Evolutionary conservation across 2,113 vertebrate species (phyloP), one percentile per base, ranked within the genome.

Genomic region (Atractosteus spatula): DNA sequence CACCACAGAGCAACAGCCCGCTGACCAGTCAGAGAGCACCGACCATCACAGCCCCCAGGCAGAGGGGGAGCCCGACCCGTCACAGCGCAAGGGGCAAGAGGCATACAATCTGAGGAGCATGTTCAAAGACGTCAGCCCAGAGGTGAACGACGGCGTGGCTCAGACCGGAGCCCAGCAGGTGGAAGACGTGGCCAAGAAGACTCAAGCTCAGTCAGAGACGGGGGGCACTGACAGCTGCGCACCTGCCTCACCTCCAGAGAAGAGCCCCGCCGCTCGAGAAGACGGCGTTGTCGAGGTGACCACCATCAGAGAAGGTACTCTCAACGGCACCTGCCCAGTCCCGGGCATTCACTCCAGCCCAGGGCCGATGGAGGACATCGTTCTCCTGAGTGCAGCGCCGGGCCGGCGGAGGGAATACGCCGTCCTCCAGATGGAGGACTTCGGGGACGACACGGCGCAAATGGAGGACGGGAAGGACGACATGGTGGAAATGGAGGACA

Each of bases 31-130:
- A 14, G 81, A 88, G 54, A 79, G 84, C 75, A 84, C 82, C 0
- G 68, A 80, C 0, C 76, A 83, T 16, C 91, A 92, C 29, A 85
- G 81, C 2, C 71, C 62, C 11, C 67, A 67, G 5, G 80, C 81
- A 3, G 64, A 45, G 16, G 76, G 70, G 4, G 42, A 71, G 13
- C 59, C 55, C 8, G 42, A 62, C 41, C 71, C 41, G 13, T 43
- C 62, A 43, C 14, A 64, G 3, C 44, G 41, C 17, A 69, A 70
- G 5, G 81, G 77, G 69, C 85, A 83, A 5, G 77, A 72, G 0
- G 81, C 69, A 0, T 90, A 87, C 74, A 88, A 88, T 76, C 78
- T 91, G 29, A 85, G 81, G 54, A 89, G 79, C 74, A 87, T 91
- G 88, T 91, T 91, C 67, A 88, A 86, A 55, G 88, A 88, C 8